Evolutionary conservation across 64 coral and sea anemone genomes (phyloP).

Genomic region (Porites lutea): DNA sequence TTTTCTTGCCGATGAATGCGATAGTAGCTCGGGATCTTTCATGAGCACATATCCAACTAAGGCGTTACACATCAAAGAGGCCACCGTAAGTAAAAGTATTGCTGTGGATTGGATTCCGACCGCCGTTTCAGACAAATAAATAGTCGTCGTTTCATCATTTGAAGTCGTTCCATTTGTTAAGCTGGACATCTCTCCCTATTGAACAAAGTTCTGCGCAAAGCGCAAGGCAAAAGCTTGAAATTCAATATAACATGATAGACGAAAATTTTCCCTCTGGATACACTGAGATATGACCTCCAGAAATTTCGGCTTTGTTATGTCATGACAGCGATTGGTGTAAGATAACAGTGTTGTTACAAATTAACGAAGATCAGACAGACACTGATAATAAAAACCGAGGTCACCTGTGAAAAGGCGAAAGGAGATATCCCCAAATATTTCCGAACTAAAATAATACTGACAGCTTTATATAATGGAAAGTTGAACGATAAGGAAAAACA

Average conservation of each 20-base stretch:
- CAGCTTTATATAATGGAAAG: not conserved
- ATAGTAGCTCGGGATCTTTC: conserved; percentile 69
- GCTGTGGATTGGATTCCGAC: conserved; percentile 44
- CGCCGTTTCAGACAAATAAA: not conserved
- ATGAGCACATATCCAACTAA: conserved; percentile 79
- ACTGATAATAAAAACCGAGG: not conserved
- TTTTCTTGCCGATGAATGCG: conserved; percentile 85
- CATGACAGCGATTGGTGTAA: conserved; percentile 12
- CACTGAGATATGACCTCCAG: not conserved
- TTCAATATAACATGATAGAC: conserved; percentile 17
- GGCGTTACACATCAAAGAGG: conserved; percentile 82
- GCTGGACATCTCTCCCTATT: not conserved
- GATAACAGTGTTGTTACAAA: conserved; percentile 51
- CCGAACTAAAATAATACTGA: no score
- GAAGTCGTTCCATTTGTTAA: not conserved
- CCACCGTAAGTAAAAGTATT: conserved; percentile 68
- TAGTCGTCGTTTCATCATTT: not conserved
- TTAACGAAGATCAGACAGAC: conserved; percentile 33
- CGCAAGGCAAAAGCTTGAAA: conserved; percentile 22
- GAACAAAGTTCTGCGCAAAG: not conserved
- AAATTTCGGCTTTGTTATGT: conserved; percentile 1
- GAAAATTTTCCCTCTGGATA: not conserved
- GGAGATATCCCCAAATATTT: not conserved
- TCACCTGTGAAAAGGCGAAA: not conserved
- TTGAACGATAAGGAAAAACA: not conserved